Evolutionary conservation across 2,888 invertebrate species (phyloP), one percentile per base, ranked within the genome.

Genomic region (Chaetogeoica ovagalla): DNA sequence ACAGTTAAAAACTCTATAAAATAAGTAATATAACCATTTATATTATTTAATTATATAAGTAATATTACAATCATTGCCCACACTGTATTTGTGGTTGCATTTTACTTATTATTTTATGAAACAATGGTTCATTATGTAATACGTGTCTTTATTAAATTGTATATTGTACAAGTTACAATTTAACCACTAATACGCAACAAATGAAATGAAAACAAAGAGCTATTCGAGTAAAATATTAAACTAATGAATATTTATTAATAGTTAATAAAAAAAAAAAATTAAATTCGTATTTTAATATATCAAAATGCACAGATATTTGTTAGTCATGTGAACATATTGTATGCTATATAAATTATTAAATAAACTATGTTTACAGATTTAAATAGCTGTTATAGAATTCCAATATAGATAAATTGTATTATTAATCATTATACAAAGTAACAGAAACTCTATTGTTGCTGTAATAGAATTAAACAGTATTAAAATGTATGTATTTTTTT

Each of bases 81-180:
- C 30, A 52, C 21, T 52, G 19, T 52, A 23, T 68, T 52, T 43
- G 43, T 43, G 11, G 43, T 43, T 43, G 43, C 7, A 23, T 21
- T 68, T 48, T 48, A 39, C 30, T 68, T 11, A 68, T 52, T 52
- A 19, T 68, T 52, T 68, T 68, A 68, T 30, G 8, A 23, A 68
- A 68, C 23, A 17, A 4, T 52, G 17, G 15, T 52, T 52, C 1
- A 30, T 23, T 68, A 3, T 30, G 52, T 30, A 52, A 68, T 30
- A 39, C 37, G 39, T n/a, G 21, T 43, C 39, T 15, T 66, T 6
- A 21, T 66, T 66, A 43, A 21, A 66, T 43, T 43, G n/a, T 48
- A 66, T 55, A 55, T 48, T 48, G 13, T 66, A 43, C 7, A 5
- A 43, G 66, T 17, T 9, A 43, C 43, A 43, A 7, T 43, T 66